A percentile compares a stretch with the other conserved stretches of the same genome.
phyloP scores from a whole-genome alignment of 2,113 vertebrate genomes.

The Callospermophilus lateralis region DNA sequence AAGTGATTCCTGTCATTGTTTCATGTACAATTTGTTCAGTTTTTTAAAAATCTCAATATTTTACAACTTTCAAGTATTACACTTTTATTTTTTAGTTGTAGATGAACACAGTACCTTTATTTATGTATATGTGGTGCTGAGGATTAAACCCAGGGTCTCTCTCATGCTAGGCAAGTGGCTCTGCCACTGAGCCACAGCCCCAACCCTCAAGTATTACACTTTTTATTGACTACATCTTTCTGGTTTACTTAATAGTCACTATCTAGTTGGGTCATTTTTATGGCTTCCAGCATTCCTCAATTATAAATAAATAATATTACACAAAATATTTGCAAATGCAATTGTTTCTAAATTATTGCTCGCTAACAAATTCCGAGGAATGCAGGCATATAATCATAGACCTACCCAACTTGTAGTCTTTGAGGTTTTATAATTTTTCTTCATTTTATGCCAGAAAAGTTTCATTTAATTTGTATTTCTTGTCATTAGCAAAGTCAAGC shows the following conservation, averaged over 20 bases:
- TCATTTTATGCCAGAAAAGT: background rate
- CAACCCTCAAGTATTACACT: background rate
- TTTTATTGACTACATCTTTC: background rate
- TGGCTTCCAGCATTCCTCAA: background rate
- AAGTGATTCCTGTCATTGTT: background rate
- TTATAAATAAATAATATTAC: background rate
- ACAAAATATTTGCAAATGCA: background rate
- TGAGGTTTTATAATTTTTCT: background rate
- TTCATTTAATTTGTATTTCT: background rate
- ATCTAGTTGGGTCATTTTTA: constrained; percentile 7
- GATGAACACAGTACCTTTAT: too few species aligned
- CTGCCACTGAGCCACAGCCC: too few species aligned
- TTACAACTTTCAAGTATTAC: background rate
- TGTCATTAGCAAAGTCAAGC: background rate
- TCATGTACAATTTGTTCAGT: background rate
- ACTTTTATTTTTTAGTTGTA: too few species aligned
- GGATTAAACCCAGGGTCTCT: too few species aligned
- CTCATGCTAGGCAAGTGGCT: too few species aligned
- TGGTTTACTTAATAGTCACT: background rate
- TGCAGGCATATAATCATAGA: background rate
- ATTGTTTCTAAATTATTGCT: too few species aligned
- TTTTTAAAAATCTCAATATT: constrained; percentile 7
- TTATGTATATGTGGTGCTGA: too few species aligned
- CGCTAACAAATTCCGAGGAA: background rate
- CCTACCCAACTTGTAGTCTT: background rate